Evolutionary conservation across 92 coral and sea anemone genomes (phyloP).

Genomic region (Scolanthus callimorphus): DNA sequence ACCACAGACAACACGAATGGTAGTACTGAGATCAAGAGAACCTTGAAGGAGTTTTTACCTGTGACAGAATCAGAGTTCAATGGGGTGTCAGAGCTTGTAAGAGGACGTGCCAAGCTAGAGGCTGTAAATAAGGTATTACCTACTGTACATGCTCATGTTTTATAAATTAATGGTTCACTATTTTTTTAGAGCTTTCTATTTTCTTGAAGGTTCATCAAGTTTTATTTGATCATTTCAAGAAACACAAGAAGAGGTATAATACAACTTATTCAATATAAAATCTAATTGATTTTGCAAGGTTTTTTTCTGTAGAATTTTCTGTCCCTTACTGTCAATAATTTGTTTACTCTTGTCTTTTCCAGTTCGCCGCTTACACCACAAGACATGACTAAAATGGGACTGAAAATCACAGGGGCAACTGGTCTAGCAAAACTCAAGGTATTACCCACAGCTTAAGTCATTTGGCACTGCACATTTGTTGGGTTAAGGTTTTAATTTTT

Average conservation of each 20-base stretch:
- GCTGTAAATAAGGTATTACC: constrained; percentile 83
- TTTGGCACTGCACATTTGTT: too few relatives aligned
- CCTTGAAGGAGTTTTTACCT: constrained; percentile 57
- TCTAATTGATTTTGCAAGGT: too few relatives aligned
- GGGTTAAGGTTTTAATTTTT: too few relatives aligned
- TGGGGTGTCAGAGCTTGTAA: constrained; percentile 70
- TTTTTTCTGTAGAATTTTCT: too few relatives aligned
- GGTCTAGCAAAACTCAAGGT: constrained; percentile 97
- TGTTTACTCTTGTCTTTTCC: too few relatives aligned
- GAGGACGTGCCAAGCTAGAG: constrained; percentile 68
- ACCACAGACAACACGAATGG: too few relatives aligned
- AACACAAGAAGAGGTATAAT: constrained; percentile 80
- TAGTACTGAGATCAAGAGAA: constrained; percentile 7
- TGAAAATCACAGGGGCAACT: constrained; percentile 87
- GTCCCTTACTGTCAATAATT: too few relatives aligned
- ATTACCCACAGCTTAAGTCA: too few relatives aligned
- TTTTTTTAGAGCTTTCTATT: too few relatives aligned
- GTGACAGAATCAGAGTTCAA: constrained; percentile 78
- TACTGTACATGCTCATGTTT: too few relatives aligned
- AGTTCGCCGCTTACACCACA: constrained; percentile 69
- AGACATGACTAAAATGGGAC: constrained; percentile 85
- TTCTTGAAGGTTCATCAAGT: constrained; percentile 69
- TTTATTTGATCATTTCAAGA: constrained; percentile 67
- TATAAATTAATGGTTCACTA: constrained; percentile 1
- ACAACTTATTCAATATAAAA: too few relatives aligned